Percentiles rank a stretch among this genome's conserved stretches.
These are phyloP conservation scores for Podabrus alpinus DNA, from an alignment of 2,888 invertebrate genomes.

Conservation along the genomic window DNA sequence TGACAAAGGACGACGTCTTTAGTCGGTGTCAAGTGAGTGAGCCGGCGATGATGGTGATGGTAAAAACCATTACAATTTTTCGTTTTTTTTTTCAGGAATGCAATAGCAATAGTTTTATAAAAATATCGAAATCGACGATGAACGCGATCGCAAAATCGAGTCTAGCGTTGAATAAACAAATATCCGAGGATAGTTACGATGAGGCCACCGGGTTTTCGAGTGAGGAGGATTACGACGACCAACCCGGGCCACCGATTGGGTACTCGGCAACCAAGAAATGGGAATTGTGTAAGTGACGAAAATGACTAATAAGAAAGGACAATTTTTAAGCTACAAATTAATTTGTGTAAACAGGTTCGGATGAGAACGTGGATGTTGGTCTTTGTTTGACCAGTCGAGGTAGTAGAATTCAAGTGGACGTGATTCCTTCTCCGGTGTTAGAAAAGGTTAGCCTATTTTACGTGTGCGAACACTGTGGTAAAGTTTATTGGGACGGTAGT, in stretches of 20 bases:
- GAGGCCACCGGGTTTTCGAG: conserved; percentile 54
- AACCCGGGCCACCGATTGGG: conserved; percentile 36
- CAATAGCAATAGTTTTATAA: conserved; percentile 57
- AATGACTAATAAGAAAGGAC: neutral
- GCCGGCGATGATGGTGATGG: neutral
- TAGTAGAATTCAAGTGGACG: conserved; percentile 60
- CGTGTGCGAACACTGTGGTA: conserved; percentile 75
- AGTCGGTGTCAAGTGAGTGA: conserved; percentile 71
- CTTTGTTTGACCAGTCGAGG: conserved; percentile 61
- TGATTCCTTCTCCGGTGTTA: conserved; percentile 46
- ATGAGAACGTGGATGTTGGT: conserved; percentile 50
- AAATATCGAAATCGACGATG: conserved; percentile 55
- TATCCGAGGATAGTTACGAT: conserved; percentile 40
- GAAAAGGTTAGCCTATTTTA: conserved; percentile 60
- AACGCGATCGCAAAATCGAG: conserved; percentile 43
- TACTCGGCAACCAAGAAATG: conserved; percentile 44
- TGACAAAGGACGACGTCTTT: conserved; percentile 69
- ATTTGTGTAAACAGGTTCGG: conserved; percentile 43
- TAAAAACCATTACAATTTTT: neutral
- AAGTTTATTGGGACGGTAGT: conserved; percentile 70
- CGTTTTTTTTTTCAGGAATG: conserved; percentile 51
- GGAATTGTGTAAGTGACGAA: conserved; percentile 48
- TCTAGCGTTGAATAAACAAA: conserved; percentile 13
- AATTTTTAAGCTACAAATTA: neutral
- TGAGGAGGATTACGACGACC: conserved; percentile 47